phyloP scores from a whole-genome alignment of 1,140 invertebrate species.

The Copidosoma floridanum region DNA sequence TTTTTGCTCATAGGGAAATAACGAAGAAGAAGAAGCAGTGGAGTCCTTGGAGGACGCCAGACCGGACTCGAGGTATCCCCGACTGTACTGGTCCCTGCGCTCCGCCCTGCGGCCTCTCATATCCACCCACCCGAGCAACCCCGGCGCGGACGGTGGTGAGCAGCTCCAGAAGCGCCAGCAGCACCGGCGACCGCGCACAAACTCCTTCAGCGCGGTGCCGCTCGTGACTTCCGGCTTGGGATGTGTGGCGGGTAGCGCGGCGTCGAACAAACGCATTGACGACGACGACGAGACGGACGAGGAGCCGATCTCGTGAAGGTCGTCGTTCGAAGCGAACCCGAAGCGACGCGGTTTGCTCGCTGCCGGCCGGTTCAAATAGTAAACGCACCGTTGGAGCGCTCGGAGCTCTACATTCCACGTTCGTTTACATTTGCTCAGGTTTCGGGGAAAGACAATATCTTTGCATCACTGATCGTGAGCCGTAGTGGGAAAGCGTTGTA shows the following conservation, averaged over 20 bases:
- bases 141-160: too few species aligned
- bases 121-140: conserved; percentile 30
- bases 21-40: conserved; percentile 73
- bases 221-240: neutral
- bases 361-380: conserved; percentile 5
- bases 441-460: too few species aligned
- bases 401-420: conserved; percentile 9
- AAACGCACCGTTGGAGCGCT: neutral
- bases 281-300: conserved; percentile 51
- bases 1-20: conserved; percentile 32
- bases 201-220: conserved; percentile 38
- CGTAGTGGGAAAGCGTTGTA: too few species aligned
- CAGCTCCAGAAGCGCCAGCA: conserved; percentile 32
- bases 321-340: neutral
- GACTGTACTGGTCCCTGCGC: conserved; percentile 67
- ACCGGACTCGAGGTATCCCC: conserved; percentile 75
- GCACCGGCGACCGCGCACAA: conserved; percentile 40
- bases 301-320: conserved; percentile 47
- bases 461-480: too few species aligned
- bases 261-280: conserved; percentile 27
- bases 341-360: conserved; percentile 10
- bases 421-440: too few species aligned
- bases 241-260: too few species aligned
- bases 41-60: too few species aligned
- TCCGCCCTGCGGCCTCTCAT: conserved; percentile 72